Base-by-base conservation (phyloP, 2,113 vertebrate genomes). In the Nanorana parkeri region DNA sequence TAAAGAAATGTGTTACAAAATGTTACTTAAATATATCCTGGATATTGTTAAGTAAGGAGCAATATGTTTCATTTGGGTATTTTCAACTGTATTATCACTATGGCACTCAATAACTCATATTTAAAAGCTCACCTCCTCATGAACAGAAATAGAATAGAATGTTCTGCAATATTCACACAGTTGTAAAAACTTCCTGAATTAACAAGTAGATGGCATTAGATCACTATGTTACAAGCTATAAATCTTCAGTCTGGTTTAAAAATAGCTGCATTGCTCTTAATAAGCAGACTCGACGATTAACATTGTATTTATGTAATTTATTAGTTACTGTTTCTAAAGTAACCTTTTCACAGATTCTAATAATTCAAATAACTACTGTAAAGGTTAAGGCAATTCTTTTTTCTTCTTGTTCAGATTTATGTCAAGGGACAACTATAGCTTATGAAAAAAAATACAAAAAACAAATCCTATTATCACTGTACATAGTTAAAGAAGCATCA, bases 141-240 rank as follows among this genome's bases (percentile, higher is more conserved):
- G 28, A 36, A 23, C 54, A 74, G 20, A 36, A 74, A 21, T 32
- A 15, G 26, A 23, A 19, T 0, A 19, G 20, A 13, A 20, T 55
- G 54, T 67, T 78, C 26, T 78, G 10, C 47, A 55, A 20, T 32
- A 21, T 56, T 79, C 29, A 47, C 28, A 58, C n/a, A 24, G 28
- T 23, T 72, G 64, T 67, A 81, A 82, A 86, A 86, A 69, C 87
- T 88, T 85, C 87, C 81, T 85, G 86, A 88, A 83, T 68, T 89
- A 92, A 72, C 90, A 94, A 91, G 91, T 93, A 94, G 92, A 87
- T 93, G 91, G 89, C 91, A 93, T 92, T 92, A 86, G 87, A 88
- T 83, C 86, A 89, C 90, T 90, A 83, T 88, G 87, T 84, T 91
- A 90, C 88, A 89, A 47, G 71, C 28, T 69, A 77, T 84, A 23